Conservation (phyloP, 2,113 vertebrate species). For the Pongo pygmaeus region DNA sequence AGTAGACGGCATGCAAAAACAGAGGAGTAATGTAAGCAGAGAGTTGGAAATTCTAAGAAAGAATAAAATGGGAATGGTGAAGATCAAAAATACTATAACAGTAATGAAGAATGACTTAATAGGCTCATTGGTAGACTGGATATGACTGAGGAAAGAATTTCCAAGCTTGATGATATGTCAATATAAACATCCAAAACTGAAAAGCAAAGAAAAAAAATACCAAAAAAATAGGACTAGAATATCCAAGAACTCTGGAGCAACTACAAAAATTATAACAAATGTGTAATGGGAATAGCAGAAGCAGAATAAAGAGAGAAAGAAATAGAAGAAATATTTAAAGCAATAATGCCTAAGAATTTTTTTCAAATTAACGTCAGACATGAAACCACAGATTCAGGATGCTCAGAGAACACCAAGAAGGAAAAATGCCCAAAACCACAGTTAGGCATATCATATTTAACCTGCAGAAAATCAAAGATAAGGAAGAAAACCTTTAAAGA, state of each 20-base stretch:
- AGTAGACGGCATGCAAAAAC: not conserved
- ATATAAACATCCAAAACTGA: not conserved
- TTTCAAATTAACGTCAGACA: not conserved
- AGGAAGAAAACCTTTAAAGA: not conserved
- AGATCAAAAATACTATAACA: not conserved
- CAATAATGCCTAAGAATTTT: not conserved
- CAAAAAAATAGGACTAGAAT: not conserved
- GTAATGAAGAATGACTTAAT: not conserved
- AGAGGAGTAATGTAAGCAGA: not conserved
- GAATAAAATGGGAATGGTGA: not conserved
- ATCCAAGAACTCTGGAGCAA: not conserved
- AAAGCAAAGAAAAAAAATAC: not conserved
- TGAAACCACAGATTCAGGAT: not conserved
- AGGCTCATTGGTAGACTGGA: not conserved
- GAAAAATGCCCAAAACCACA: not conserved
- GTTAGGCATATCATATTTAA: not conserved
- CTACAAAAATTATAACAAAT: not conserved
- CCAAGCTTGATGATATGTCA: not conserved
- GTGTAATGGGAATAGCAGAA: not conserved
- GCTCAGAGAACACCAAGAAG: not conserved
- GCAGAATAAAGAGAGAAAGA: not conserved
- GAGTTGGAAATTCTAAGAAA: not conserved
- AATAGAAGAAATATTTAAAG: not conserved
- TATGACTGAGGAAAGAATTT: not conserved
- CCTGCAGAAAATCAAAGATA: not conserved